phyloP scores from a whole-genome alignment of 2,113 vertebrate genomes.

The Mesoclemmys tuberculata region DNA sequence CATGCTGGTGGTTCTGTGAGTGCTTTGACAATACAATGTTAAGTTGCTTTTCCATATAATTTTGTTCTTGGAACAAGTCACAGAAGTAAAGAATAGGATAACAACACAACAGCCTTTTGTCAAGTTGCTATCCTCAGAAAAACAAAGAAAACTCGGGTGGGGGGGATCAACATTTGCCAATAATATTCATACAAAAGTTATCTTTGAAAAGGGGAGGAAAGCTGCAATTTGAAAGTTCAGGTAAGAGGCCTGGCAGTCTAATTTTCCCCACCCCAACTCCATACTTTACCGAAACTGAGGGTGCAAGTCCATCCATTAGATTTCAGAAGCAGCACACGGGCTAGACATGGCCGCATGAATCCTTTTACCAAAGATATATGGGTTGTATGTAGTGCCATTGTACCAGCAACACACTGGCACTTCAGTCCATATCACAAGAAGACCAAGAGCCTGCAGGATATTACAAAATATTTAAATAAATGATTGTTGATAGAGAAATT shows the following conservation, averaged over 20 bases:
- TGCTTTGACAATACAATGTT: background rate
- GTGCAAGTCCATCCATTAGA: background rate
- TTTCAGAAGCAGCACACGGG: background rate
- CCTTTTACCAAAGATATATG: background rate
- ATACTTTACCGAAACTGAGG: background rate
- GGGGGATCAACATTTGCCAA: background rate
- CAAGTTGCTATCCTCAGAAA: background rate
- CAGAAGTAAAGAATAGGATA: background rate
- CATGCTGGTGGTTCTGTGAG: background rate
- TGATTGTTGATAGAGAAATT: background rate
- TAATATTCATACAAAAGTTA: background rate
- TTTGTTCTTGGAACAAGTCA: background rate
- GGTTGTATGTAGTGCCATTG: background rate
- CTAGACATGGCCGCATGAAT: background rate
- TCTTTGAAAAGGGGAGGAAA: background rate
- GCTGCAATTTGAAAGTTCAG: background rate
- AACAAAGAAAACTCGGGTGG: background rate
- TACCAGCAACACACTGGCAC: background rate
- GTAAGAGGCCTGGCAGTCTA: background rate
- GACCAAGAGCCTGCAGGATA: background rate
- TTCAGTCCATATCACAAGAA: background rate
- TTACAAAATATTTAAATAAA: conserved; percentile 29
- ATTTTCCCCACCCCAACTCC: background rate
- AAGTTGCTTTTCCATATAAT: background rate
- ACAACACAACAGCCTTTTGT: background rate